These are phyloP conservation scores for Anoplolepis gracilipes DNA, from an alignment of 1,140 invertebrate species.

Conservation along the genomic window DNA sequence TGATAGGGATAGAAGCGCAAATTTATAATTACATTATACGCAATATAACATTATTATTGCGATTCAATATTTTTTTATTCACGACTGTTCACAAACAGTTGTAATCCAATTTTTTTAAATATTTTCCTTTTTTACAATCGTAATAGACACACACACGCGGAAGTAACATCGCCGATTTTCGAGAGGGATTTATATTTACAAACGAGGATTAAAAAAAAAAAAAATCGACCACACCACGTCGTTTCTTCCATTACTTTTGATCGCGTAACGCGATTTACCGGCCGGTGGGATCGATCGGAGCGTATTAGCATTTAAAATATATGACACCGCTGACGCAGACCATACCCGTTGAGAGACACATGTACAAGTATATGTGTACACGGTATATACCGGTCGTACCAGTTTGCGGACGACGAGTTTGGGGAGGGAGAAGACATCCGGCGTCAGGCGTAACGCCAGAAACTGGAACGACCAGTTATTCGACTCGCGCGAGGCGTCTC, in stretches of 20 bases:
- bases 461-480: constrained; percentile 77
- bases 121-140: not conserved
- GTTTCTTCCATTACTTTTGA: constrained; percentile 17
- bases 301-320: constrained; percentile 55
- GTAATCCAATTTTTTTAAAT: too few species aligned
- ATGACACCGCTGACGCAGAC: constrained; percentile 54
- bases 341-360: constrained; percentile 37
- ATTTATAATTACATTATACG: too few species aligned
- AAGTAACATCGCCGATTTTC: constrained; percentile 34
- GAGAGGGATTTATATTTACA: not conserved
- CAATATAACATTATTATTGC: not conserved
- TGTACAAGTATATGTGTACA: not conserved
- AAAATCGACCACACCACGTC: constrained; percentile 1
- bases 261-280: constrained; percentile 58
- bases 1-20: not conserved
- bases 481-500: constrained; percentile 67
- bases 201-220: constrained; percentile 24
- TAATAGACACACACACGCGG: constrained; percentile 20
- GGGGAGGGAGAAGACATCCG: constrained; percentile 47
- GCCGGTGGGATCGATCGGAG: constrained; percentile 35
- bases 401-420: not conserved
- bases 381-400: constrained; percentile 44
- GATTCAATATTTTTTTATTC: not conserved
- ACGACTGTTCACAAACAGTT: not conserved
- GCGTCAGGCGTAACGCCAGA: constrained; percentile 72